Evolutionary conservation across 92 coral and sea anemone species (phyloP).

Genomic region (Parazoanthus atlanticus): DNA sequence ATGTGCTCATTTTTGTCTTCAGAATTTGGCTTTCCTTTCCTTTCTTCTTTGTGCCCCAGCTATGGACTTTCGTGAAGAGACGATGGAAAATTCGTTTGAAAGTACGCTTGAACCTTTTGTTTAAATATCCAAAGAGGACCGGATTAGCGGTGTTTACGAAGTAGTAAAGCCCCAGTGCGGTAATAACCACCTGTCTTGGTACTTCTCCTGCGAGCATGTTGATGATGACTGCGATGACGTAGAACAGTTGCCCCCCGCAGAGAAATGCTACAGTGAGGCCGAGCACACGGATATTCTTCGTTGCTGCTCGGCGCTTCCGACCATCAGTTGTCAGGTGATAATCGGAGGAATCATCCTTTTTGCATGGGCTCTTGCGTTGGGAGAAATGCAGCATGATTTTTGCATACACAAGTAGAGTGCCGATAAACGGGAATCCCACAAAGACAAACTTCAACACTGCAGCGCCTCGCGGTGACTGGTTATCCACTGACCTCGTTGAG

Average conservation of each 20-base stretch:
- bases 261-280: slow-evolving; percentile 51
- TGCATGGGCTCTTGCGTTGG: slow-evolving; percentile 53
- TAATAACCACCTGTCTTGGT: slow-evolving; percentile 48
- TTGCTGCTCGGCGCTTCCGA: slow-evolving; percentile 64
- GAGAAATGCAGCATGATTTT: slow-evolving; percentile 51
- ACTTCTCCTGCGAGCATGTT: slow-evolving; percentile 72
- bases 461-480: slow-evolving; percentile 53
- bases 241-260: slow-evolving; percentile 63
- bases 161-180: slow-evolving; percentile 52
- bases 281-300: slow-evolving; percentile 75
- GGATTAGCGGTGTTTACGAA: slow-evolving; percentile 60
- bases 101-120: slow-evolving; percentile 65
- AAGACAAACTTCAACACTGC: slow-evolving; percentile 71
- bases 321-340: slow-evolving; percentile 63
- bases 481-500: slow-evolving; percentile 19
- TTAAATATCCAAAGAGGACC: slow-evolving; percentile 70
- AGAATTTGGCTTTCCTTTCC: slow-evolving; percentile 27
- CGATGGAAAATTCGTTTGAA: slow-evolving; percentile 59
- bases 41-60: slow-evolving; percentile 23
- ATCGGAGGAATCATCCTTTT: slow-evolving; percentile 51
- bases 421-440: slow-evolving; percentile 63
- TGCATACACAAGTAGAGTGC: slow-evolving; percentile 51
- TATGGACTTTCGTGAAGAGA: slow-evolving; percentile 36
- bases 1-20: slow-evolving; percentile 22
- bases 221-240: slow-evolving; percentile 45